These are phyloP conservation scores for Montipora capitata DNA, from an alignment of 92 coral and sea anemone genomes.

Conservation along the genomic window DNA sequence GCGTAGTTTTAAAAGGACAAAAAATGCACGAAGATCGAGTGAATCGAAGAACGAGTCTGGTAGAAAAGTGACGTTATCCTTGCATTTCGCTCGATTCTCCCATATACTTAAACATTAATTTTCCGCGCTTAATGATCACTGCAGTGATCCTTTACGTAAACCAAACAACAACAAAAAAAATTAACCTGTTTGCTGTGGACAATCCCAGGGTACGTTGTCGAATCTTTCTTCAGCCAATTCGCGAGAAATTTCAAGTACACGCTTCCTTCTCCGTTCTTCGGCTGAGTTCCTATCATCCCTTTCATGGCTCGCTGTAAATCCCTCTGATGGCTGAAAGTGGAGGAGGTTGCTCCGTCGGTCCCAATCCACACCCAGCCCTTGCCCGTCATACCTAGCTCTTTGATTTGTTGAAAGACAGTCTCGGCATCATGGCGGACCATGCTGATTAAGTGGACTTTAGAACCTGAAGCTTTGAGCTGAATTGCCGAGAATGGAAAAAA, in stretches of 20 bases:
- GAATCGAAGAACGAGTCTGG: no score
- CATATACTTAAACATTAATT: no score
- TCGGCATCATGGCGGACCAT: constrained; percentile 99
- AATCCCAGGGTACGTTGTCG: constrained; percentile 87
- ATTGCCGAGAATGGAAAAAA: background rate
- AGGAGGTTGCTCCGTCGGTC: constrained; percentile 94
- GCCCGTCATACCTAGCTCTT: constrained; percentile 99
- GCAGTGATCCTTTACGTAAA: background rate
- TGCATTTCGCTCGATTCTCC: background rate
- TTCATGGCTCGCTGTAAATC: constrained; percentile 95
- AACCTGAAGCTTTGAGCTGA: constrained; percentile 90
- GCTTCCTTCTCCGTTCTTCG: constrained; percentile 97
- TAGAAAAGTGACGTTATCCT: background rate
- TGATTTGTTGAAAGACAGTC: constrained; percentile 97
- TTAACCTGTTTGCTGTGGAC: constrained; percentile 89
- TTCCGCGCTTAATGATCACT: background rate
- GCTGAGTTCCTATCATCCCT: constrained; percentile 99
- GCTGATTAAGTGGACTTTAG: constrained; percentile 92
- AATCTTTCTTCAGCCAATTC: constrained; percentile 92
- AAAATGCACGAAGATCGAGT: no score
- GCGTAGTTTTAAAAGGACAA: background rate
- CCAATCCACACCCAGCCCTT: constrained; percentile 99
- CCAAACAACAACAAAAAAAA: background rate
- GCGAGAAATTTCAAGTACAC: constrained; percentile 90
- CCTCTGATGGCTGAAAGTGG: constrained; percentile 89